phyloP scores from a whole-genome alignment of 2,797 vertebrate genomes.

The Todus mexicanus region DNA sequence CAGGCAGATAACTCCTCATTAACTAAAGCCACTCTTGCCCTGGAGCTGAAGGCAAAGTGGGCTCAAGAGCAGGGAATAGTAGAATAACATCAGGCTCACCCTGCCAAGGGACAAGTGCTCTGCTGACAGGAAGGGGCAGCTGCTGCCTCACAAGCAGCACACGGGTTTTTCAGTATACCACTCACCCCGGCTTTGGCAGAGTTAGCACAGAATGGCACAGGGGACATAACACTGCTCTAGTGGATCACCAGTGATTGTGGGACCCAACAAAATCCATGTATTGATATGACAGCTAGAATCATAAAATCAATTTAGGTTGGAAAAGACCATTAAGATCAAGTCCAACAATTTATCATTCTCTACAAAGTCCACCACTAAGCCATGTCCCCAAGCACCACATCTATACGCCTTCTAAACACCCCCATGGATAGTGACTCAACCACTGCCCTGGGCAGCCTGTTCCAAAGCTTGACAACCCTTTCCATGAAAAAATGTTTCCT shows the following conservation, averaged over 20 bases:
- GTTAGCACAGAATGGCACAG: fast-evolving
- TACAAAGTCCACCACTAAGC: too few relatives aligned
- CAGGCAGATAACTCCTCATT: not conserved
- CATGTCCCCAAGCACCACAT: too few relatives aligned
- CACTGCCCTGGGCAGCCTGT: too few relatives aligned
- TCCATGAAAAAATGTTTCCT: too few relatives aligned
- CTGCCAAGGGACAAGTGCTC: not conserved
- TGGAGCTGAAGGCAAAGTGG: not conserved
- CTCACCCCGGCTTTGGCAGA: not conserved
- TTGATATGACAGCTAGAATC: not conserved
- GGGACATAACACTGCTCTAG: not conserved
- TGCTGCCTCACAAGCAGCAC: not conserved
- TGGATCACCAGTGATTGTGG: not conserved
- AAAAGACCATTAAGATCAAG: too few relatives aligned
- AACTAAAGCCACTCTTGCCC: not conserved
- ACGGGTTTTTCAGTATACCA: fast-evolving
- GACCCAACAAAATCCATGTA: not conserved
- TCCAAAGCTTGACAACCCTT: too few relatives aligned
- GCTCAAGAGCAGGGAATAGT: not conserved
- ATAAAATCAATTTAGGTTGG: too few relatives aligned
- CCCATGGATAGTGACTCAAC: too few relatives aligned
- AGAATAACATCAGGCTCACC: not conserved
- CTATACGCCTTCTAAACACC: too few relatives aligned
- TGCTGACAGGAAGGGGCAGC: not conserved
- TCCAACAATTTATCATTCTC: too few relatives aligned